Base-by-base conservation (phyloP, 2,888 invertebrate species). In the Nomada fucata region DNA sequence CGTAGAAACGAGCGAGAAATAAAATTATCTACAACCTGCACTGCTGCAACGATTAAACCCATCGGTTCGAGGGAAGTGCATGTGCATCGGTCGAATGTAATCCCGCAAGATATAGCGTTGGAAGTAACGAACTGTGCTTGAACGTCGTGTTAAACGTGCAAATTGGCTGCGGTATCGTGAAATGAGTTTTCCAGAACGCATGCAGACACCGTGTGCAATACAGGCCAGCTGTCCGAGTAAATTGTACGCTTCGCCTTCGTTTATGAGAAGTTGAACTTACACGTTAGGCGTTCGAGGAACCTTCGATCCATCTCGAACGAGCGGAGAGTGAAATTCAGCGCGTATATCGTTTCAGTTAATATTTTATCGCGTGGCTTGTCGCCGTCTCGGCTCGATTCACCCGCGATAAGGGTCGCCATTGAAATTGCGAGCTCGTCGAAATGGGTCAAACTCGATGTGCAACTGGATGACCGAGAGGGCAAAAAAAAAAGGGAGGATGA, bases 211-310 rank as follows among this genome's bases (percentile, higher is more conserved):
- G 23, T 13, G 71, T 72, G 76, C 60, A 67, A 72, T 67, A 26
- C 42, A 57, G 63, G 44, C 72, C 68, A 80, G 76, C 64, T 73
- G 71, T 72, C 60, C 59, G 60, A 61, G 63, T 59, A 72, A 81
- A 82, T 82, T 69, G 72, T 61, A 55, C 29, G 42, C 60, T 26
- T 53, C 65, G 53, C 44, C 42, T 57, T 42, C 55, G 60, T 26
- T 20, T 3, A 29, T 52, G 42, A 55, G 44, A 64, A 26, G 63
- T 69, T 36, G 44, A 7, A 36, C 36, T 36, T 36, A 36, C 9
- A 36, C 36, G 23, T 65, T 60, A 42, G 44, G 69, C 57, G 65
- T 23, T 42, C 52, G 61, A 65, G 61, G 57, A 70, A 79, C 71
- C 63, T 72, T 75, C 57, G 75, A 53, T 65, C 50, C 20, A 36